phyloP scores from a whole-genome alignment of 2,888 invertebrate species.

The Morpho deidamia region DNA sequence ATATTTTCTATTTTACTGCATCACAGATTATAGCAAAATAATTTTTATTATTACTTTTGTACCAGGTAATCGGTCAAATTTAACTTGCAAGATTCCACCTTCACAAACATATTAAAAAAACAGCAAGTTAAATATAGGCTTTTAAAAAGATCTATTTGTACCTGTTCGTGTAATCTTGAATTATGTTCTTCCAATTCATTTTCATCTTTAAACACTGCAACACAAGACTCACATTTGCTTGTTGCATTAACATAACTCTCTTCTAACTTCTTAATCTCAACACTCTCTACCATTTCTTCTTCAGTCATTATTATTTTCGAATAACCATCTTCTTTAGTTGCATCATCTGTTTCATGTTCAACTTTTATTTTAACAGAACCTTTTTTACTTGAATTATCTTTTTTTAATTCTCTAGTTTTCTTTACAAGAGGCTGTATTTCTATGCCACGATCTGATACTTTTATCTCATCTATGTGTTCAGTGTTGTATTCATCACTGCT shows the following conservation, averaged over 20 bases:
- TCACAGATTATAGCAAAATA: too few species aligned
- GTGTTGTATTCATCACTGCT: background rate
- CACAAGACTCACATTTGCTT: constrained; percentile 12
- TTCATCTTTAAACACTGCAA: constrained; percentile 9
- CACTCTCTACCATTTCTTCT: constrained; percentile 9
- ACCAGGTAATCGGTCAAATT: too few species aligned
- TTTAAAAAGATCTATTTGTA: background rate
- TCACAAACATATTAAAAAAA: too few species aligned
- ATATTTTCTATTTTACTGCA: too few species aligned
- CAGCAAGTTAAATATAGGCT: too few species aligned
- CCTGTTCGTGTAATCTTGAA: constrained; percentile 8
- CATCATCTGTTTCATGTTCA: background rate
- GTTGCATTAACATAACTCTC: background rate
- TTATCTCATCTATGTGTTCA: constrained; percentile 3
- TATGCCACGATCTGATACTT: constrained; percentile 1
- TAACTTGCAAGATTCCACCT: too few species aligned
- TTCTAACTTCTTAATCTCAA: background rate
- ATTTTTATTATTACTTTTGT: too few species aligned
- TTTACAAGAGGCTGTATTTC: constrained; percentile 7
- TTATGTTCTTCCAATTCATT: constrained; percentile 11
- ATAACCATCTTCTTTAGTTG: background rate
- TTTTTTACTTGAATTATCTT: background rate
- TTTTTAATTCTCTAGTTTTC: background rate
- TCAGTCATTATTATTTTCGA: constrained; percentile 6
- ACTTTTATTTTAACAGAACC: background rate